A percentile compares a stretch with the other conserved stretches of the same genome.
Evolutionary conservation across 2,113 vertebrate genomes (phyloP).

Genomic region (Actinemys pallida): DNA sequence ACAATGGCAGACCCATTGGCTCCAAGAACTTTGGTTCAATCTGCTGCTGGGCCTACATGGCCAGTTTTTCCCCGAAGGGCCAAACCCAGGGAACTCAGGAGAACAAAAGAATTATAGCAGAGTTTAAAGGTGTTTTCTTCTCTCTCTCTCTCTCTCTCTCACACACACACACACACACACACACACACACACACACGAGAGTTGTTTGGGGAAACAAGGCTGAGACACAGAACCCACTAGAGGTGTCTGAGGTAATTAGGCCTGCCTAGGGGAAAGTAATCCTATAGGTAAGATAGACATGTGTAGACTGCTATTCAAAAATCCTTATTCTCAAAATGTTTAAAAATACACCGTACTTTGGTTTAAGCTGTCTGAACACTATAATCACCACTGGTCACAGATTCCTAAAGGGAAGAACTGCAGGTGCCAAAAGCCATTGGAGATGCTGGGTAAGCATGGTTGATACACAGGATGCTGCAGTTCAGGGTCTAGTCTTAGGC

Average conservation of each 20-base stretch:
- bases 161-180: too few species aligned
- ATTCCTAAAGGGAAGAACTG: neutral
- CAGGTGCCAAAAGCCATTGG: fast-evolving
- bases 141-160: fast-evolving
- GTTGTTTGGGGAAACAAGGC: neutral
- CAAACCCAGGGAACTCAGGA: neutral
- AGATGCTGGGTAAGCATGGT: neutral
- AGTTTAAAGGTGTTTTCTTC: neutral
- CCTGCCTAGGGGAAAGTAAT: neutral
- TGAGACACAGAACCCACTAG: neutral
- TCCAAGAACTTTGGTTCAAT: neutral
- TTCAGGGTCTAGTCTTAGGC: too few species aligned
- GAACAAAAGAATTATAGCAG: neutral
- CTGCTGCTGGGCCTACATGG: neutral
- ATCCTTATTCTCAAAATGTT: neutral
- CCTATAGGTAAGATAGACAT: neutral
- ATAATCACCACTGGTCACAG: fast-evolving
- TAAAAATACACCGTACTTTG: fast-evolving
- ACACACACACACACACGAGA: too few species aligned
- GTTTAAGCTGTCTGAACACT: neutral
- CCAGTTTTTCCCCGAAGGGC: fast-evolving
- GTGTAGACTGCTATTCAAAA: neutral
- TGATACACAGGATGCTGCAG: neutral
- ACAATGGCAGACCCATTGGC: fast-evolving
- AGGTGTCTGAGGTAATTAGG: neutral